Conservation (phyloP, 2,113 vertebrate species). For the Dermatemys mawii region DNA sequence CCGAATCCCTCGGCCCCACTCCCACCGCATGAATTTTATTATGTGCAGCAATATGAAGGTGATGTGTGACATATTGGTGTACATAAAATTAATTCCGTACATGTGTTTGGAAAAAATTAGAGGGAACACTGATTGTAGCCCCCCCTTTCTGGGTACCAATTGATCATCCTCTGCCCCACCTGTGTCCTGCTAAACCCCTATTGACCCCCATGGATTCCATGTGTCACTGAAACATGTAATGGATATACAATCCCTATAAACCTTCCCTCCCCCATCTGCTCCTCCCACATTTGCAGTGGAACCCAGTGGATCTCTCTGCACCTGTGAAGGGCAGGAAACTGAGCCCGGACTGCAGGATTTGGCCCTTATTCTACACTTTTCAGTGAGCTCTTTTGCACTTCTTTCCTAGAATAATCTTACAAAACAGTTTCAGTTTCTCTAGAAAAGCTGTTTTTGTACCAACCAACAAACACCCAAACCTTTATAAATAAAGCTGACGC, state of each 20-base stretch:
- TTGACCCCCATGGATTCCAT: not conserved
- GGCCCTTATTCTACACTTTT: not conserved
- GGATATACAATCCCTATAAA: not conserved
- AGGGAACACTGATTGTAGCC: not conserved
- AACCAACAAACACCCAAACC: not conserved
- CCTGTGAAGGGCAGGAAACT: not conserved
- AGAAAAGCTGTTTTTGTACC: not conserved
- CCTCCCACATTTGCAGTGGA: not conserved
- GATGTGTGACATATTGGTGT: no score
- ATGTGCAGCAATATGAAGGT: no score
- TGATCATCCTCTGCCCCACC: not conserved
- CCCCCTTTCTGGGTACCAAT: not conserved
- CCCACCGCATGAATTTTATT: no score
- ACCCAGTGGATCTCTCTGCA: not conserved
- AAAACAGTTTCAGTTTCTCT: constrained; percentile 4
- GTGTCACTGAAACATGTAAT: not conserved
- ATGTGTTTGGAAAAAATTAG: no score
- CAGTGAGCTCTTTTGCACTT: not conserved
- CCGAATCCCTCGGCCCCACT: no score
- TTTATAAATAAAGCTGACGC: not conserved
- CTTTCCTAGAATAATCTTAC: not conserved
- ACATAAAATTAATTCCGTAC: no score
- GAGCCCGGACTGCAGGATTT: not conserved
- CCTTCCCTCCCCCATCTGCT: rapidly evolving
- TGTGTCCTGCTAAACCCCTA: not conserved